These are phyloP conservation scores for Accipiter virgatus DNA, from an alignment of 2,113 vertebrate species.

Conservation along the genomic window DNA sequence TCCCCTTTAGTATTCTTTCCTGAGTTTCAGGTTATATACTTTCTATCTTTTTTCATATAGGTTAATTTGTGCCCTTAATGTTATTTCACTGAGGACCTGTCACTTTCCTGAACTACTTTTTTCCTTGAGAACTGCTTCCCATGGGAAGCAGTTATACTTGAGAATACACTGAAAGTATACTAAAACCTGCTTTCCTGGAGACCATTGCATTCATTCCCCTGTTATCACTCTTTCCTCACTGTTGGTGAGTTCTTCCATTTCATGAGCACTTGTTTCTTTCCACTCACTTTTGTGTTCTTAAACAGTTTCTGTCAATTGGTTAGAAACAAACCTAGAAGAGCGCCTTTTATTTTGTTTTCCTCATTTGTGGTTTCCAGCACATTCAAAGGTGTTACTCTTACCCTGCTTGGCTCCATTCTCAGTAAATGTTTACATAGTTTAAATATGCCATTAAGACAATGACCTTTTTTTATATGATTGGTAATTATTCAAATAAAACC, in stretches of 20 bases:
- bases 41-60: not conserved
- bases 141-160: not conserved
- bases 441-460: not conserved
- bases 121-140: not conserved
- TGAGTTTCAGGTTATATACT: not conserved
- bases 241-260: not conserved
- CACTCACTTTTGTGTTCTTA: not conserved
- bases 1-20: not conserved
- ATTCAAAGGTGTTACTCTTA: not conserved
- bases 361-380: not conserved
- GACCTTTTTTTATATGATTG: not conserved
- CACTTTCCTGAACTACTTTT: slow-evolving; percentile 3
- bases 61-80: not conserved
- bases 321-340: not conserved
- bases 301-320: not conserved
- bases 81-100: not conserved
- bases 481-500: not conserved
- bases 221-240: not conserved
- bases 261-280: not conserved
- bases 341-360: not conserved
- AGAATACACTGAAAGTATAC: not conserved
- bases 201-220: not conserved
- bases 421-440: not conserved
- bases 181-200: not conserved
- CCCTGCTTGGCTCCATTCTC: not conserved